phyloP scores from a whole-genome alignment of 2,888 invertebrate genomes.

The Junonia oenone region DNA sequence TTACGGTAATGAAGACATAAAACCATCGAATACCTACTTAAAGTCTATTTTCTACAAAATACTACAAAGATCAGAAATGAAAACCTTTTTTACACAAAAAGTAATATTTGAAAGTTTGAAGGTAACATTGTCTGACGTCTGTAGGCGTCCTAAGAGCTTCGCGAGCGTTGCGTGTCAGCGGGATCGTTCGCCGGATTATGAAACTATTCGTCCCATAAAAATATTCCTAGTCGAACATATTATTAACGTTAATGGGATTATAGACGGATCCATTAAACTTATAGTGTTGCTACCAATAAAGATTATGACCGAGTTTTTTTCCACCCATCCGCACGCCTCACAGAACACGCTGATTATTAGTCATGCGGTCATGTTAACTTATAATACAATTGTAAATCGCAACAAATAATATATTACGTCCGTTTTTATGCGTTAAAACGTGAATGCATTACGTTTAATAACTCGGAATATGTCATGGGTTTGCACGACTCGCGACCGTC shows the following conservation, averaged over 20 bases:
- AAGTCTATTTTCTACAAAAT: too few species aligned
- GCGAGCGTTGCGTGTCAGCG: slow-evolving; percentile 49
- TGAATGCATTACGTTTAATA: not conserved
- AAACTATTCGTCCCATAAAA: slow-evolving; percentile 58
- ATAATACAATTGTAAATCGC: not conserved
- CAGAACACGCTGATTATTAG: slow-evolving; percentile 6
- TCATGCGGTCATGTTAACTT: slow-evolving; percentile 5
- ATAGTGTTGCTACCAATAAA: slow-evolving; percentile 56
- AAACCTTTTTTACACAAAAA: not conserved
- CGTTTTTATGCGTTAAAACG: not conserved
- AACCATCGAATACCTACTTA: too few species aligned
- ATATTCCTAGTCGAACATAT: slow-evolving; percentile 47
- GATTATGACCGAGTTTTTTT: slow-evolving; percentile 44
- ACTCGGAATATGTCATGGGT: not conserved
- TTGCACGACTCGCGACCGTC: not conserved
- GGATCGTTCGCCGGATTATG: slow-evolving; percentile 58
- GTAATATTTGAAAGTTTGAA: not conserved
- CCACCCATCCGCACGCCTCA: slow-evolving; percentile 12
- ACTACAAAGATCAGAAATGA: too few species aligned
- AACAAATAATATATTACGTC: not conserved
- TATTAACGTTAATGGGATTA: slow-evolving; percentile 61
- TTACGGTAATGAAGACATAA: too few species aligned
- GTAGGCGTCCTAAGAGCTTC: slow-evolving; percentile 27
- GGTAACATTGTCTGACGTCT: slow-evolving; percentile 17
- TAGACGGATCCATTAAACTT: slow-evolving; percentile 54